Evolutionary conservation across 1,140 invertebrate species (phyloP).

Genomic region (Latrodectus geometricus): DNA sequence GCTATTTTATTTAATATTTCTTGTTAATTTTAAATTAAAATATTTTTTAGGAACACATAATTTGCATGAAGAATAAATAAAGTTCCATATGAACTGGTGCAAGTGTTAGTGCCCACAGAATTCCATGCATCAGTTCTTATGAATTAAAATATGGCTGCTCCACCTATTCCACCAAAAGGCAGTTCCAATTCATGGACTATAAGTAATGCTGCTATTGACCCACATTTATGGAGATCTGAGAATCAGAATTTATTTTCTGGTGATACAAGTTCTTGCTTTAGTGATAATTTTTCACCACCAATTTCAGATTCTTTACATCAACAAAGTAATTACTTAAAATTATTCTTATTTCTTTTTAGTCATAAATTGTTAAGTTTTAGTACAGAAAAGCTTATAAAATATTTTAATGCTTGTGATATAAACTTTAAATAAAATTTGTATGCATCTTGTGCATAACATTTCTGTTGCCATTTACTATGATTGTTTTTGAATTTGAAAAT

Average conservation of each 20-base stretch:
- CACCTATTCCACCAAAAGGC: constrained; percentile 57
- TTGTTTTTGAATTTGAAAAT: too few species aligned
- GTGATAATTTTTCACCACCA: constrained; percentile 22
- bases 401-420: too few species aligned
- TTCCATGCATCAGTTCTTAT: constrained; percentile 38
- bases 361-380: background rate
- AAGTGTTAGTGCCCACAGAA: background rate
- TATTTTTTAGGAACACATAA: too few species aligned
- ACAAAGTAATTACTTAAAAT: background rate
- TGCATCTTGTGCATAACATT: too few species aligned
- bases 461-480: too few species aligned
- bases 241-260: constrained; percentile 14
- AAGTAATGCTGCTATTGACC: constrained; percentile 43
- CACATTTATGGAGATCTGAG: constrained; percentile 26
- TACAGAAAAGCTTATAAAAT: background rate
- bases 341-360: background rate
- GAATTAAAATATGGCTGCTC: constrained; percentile 53
- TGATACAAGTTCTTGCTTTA: constrained; percentile 13
- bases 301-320: background rate
- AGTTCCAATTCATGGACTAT: constrained; percentile 44
- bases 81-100: constrained; percentile 9
- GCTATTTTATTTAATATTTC: too few species aligned
- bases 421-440: too few species aligned
- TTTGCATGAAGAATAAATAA: too few species aligned
- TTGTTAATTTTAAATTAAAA: too few species aligned